Percentiles rank a stretch among this genome's conserved stretches.
Evolutionary conservation across 2,113 vertebrate genomes (phyloP).

Genomic region (Synodontis membranacea): DNA sequence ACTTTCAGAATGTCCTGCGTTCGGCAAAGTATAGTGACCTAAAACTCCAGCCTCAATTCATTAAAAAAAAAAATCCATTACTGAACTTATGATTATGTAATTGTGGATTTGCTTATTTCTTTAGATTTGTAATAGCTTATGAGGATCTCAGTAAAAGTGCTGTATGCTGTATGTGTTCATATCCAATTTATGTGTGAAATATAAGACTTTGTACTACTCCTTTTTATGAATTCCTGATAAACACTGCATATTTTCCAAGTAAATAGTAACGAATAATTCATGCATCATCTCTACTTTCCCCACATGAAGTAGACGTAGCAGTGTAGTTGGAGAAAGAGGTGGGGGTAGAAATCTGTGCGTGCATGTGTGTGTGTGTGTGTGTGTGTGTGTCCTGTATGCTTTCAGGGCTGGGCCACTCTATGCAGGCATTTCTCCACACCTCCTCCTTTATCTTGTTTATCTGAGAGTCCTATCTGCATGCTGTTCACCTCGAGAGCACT

Average conservation of each 20-base stretch:
- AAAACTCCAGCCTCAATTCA: not conserved
- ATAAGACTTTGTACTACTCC: not conserved
- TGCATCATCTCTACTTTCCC: constrained; percentile 5
- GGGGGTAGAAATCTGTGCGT: constrained; percentile 18
- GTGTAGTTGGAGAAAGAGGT: constrained; percentile 31
- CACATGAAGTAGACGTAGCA: constrained; percentile 18
- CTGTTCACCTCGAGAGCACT: not conserved
- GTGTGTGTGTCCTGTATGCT: constrained; percentile 33
- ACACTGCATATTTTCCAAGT: not conserved
- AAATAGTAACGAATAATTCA: not conserved
- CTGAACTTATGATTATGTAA: not conserved
- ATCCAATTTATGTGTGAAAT: not conserved
- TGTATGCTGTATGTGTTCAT: not conserved
- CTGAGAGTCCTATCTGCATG: constrained; percentile 2
- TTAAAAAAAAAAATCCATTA: not conserved
- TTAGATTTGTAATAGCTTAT: not conserved
- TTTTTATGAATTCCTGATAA: not conserved
- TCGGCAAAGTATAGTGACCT: not conserved
- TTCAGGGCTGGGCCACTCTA: constrained; percentile 32
- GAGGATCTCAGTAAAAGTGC: not conserved
- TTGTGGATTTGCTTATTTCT: not conserved
- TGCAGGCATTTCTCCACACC: constrained; percentile 34
- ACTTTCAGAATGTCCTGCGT: not conserved
- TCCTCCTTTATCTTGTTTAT: constrained; percentile 37
- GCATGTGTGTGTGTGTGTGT: constrained; percentile 14